Evolutionary conservation across 1,140 invertebrate genomes (phyloP), one percentile per base, ranked within the genome.

Genomic region (Hestina assimilis): DNA sequence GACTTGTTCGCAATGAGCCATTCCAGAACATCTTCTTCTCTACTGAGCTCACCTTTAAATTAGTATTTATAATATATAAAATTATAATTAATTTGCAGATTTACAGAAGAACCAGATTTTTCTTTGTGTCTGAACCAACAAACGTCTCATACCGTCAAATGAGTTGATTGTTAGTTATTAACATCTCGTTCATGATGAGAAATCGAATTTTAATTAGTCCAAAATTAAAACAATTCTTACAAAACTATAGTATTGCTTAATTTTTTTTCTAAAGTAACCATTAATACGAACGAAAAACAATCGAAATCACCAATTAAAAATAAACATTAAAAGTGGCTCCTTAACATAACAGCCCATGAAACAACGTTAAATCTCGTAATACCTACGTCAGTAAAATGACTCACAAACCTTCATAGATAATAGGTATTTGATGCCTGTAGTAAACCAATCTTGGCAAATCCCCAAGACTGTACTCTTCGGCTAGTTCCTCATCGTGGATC

Each of bases 1-100:
- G 95, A 96, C 87, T 97, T 97, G 84, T 97, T 97, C 61, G 95
- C 93, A 47, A 97, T 94, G 70, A 98, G 89, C 96, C 96, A 98
- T 83, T 98, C 95, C 66, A 98, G 89, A 4, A 98, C 96, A 84
- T 97, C 95, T 83, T 97, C 96, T 87, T 98, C 96, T 69, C 92
- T 93, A 53, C 94, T 96, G 54, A 98, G 83, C 90, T 98, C 96
- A 83, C 95, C 96, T 97, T 77, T 23, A 90, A 88, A 59, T 55
- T 45, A 29, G 50, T 42, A 7, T 48, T 48, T 48, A 48, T n/a
- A n/a, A n/a, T n/a, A n/a, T n/a, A n/a, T n/a, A n/a, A n/a, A n/a
- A n/a, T n/a, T n/a, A n/a, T n/a, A n/a, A n/a, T n/a, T n/a, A n/a
- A n/a, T n/a, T n/a, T n/a, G n/a, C n/a, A n/a, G n/a, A n/a, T n/a